phyloP scores from a whole-genome alignment of 2,888 invertebrate species.

The Orthonevra nobilis region DNA sequence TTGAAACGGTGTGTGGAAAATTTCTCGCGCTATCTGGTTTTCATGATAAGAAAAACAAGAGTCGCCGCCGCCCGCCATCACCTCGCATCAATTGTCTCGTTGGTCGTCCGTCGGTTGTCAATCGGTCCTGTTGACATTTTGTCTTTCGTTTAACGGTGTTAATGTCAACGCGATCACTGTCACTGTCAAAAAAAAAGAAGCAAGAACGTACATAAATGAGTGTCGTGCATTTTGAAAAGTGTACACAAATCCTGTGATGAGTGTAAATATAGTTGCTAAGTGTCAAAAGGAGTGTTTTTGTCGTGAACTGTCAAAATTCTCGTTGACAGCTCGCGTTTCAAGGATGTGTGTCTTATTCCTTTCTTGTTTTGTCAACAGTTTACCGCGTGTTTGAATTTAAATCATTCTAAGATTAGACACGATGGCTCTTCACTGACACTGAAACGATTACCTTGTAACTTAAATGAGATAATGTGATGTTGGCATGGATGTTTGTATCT shows the following conservation, averaged over 20 bases:
- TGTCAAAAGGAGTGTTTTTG: background rate
- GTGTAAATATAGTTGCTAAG: conserved; percentile 21
- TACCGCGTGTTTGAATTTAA: conserved; percentile 1
- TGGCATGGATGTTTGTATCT: background rate
- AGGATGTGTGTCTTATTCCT: too few species aligned
- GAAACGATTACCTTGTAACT: conserved; percentile 41
- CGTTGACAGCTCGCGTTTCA: background rate
- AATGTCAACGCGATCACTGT: conserved; percentile 22
- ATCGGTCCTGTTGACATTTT: conserved; percentile 2
- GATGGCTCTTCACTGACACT: conserved; percentile 9
- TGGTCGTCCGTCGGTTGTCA: too few species aligned
- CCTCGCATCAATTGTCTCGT: too few species aligned
- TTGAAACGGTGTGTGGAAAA: conserved; percentile 46
- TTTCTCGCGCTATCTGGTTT: conserved; percentile 20
- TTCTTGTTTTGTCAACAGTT: background rate
- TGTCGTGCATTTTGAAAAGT: conserved; percentile 1
- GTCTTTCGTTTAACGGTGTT: conserved; percentile 6
- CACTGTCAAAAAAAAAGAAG: conserved; percentile 10
- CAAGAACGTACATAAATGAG: background rate
- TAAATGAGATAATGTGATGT: conserved; percentile 18
- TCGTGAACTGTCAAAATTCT: conserved; percentile 18
- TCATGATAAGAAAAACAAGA: conserved; percentile 39
- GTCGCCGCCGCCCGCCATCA: background rate
- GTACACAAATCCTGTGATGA: background rate
- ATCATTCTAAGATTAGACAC: conserved; percentile 12